These are phyloP conservation scores for Himalopsyche anomala DNA, from an alignment of 2,888 invertebrate species.

Conservation along the genomic window DNA sequence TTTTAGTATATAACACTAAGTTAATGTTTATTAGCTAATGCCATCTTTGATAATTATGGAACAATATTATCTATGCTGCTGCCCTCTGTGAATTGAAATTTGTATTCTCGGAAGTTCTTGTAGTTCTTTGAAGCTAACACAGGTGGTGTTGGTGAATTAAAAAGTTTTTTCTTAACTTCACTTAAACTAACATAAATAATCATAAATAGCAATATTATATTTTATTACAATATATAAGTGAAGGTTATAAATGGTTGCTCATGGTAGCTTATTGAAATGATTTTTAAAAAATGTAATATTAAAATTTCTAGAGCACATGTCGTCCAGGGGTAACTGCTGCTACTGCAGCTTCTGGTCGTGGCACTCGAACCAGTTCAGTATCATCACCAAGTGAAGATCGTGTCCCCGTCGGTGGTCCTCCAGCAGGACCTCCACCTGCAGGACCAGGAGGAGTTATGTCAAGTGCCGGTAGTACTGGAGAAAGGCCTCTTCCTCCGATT, in stretches of 20 bases:
- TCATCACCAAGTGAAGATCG: conserved; percentile 67
- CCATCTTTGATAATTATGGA: too few relatives aligned
- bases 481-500: conserved; percentile 79
- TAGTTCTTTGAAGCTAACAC: too few relatives aligned
- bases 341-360: conserved; percentile 51
- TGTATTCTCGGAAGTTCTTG: too few relatives aligned
- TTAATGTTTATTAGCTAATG: not conserved
- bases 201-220: too few relatives aligned
- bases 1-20: not conserved
- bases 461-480: conserved; percentile 72
- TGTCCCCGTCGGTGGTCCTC: conserved; percentile 70
- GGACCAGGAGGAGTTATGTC: conserved; percentile 74
- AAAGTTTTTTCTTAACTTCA: too few relatives aligned
- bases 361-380: conserved; percentile 62
- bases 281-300: too few relatives aligned
- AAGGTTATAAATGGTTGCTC: too few relatives aligned
- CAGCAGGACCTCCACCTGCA: conserved; percentile 75
- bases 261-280: too few relatives aligned
- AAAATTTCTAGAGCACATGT: conserved; percentile 61
- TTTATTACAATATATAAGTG: too few relatives aligned
- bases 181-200: too few relatives aligned
- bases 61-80: not conserved
- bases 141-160: too few relatives aligned
- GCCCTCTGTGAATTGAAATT: not conserved
- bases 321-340: conserved; percentile 61